These are phyloP conservation scores for Nothura maculosa DNA, from an alignment of 2,797 vertebrate species.

Conservation along the genomic window DNA sequence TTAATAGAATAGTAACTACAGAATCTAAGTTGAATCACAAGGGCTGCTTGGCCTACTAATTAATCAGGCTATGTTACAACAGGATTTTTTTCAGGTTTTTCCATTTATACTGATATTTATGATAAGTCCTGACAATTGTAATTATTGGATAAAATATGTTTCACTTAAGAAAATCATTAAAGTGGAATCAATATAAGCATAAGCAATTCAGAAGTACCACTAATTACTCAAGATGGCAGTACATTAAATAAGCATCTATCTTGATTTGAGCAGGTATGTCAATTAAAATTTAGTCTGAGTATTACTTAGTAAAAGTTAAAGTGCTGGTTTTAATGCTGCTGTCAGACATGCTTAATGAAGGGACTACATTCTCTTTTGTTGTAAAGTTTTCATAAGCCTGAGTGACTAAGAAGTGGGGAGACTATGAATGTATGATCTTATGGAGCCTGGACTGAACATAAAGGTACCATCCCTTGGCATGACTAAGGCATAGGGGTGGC, in stretches of 20 bases:
- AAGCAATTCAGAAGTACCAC: conserved; percentile 41
- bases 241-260: conserved; percentile 48
- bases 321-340: neutral
- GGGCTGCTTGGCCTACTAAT: conserved; percentile 12
- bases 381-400: neutral
- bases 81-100: neutral
- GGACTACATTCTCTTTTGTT: neutral
- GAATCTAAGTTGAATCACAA: conserved; percentile 3
- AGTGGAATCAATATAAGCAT: conserved; percentile 40
- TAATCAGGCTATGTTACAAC: conserved; percentile 34
- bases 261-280: conserved; percentile 22
- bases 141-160: conserved; percentile 55
- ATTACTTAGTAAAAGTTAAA: neutral
- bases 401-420: neutral
- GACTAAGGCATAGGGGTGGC: neutral
- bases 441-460: neutral
- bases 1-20: conserved; percentile 41
- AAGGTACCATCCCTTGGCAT: neutral
- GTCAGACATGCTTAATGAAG: neutral
- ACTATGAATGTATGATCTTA: neutral
- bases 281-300: neutral
- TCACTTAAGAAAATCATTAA: conserved; percentile 56
- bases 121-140: conserved; percentile 49
- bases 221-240: conserved; percentile 48
- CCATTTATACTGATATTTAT: neutral